A percentile compares a stretch with the other conserved stretches of the same genome.
phyloP scores from a whole-genome alignment of 2,888 invertebrate genomes.

The Barypeithes pellucidus region DNA sequence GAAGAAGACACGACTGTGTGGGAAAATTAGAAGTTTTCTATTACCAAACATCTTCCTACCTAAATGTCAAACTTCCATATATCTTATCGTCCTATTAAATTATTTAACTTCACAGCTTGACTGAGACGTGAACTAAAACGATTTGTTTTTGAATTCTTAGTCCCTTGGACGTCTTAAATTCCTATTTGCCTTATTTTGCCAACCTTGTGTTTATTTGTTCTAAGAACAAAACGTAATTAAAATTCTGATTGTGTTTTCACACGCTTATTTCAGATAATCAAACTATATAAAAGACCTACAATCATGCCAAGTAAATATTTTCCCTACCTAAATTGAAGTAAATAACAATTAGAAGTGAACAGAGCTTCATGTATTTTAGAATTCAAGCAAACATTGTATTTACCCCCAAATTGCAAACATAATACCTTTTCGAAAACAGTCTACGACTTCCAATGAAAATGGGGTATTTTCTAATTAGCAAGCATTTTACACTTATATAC shows the following conservation, averaged over 20 bases:
- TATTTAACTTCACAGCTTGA: too few species aligned
- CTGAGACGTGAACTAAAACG: too few species aligned
- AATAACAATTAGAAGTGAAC: constrained; percentile 16
- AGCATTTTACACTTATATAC: constrained; percentile 1
- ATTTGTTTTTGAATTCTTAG: too few species aligned
- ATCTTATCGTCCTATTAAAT: too few species aligned
- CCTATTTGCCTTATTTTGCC: too few species aligned
- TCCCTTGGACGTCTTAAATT: too few species aligned
- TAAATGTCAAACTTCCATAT: too few species aligned
- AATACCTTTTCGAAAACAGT: constrained; percentile 15
- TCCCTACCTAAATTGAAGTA: constrained; percentile 4
- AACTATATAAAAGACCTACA: constrained; percentile 1
- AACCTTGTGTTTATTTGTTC: neutral
- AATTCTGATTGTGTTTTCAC: neutral
- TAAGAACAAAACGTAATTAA: constrained; percentile 3
- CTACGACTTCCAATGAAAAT: constrained; percentile 11
- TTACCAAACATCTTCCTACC: too few species aligned
- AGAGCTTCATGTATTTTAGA: constrained; percentile 7
- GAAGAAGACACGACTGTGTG: too few species aligned
- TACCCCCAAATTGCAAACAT: constrained; percentile 7
- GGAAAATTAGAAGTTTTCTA: too few species aligned
- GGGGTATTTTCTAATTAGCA: constrained; percentile 16
- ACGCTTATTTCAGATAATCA: constrained; percentile 1
- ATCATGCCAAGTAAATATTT: constrained; percentile 10
- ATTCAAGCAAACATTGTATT: constrained; percentile 10